Base-by-base conservation (phyloP, 2,113 vertebrate species). In the Mirounga angustirostris region DNA sequence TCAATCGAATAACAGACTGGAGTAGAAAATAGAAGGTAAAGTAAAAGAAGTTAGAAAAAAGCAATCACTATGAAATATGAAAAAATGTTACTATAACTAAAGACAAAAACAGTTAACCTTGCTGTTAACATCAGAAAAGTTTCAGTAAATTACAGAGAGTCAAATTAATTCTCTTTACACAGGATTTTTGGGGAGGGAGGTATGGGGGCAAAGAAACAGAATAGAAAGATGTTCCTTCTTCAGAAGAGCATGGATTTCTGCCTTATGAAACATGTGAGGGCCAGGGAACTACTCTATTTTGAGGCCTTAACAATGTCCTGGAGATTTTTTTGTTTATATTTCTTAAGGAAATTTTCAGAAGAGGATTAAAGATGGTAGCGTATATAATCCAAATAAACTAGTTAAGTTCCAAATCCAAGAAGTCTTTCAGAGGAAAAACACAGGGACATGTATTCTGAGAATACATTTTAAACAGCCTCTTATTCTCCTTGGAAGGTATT, bases 1-100 rank as follows among this genome's bases (percentile, higher is more conserved):
- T 99, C 97, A 99, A 93, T 96, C 99, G 99, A 67, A 99, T 99
- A 95, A 99, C 99, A 11, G 99, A 99, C 99, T 99, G 65, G 50
- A 98, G 83, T 12, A 90, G 93, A 93, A 88, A 13, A 92, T 1
- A 83, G 3, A 52, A 88, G 46, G 33, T 28, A 95, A 82, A 92
- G 16, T 22, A 63, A 73, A 69, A 54, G 84, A 61, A 80, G 21
- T 79, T 73, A 63, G 63, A 56, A 78, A 91, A 95, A 96, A 78
- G 19, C 10, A 83, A 96, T 90, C 50, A 88, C 43, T 76, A 21
- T 56, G 21, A 95, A 94, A 95, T 73, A 94, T n/a, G n/a, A 84
- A 88, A 97, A 97, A 88, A 84, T 65, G 54, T 65, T 90, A 85
- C 91, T 63, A 2, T 82, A 95, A 92, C 61, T 52, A 78, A 95